These are phyloP conservation scores for Cyphomyrmex costatus DNA, from an alignment of 1,140 invertebrate species.

Conservation along the genomic window DNA sequence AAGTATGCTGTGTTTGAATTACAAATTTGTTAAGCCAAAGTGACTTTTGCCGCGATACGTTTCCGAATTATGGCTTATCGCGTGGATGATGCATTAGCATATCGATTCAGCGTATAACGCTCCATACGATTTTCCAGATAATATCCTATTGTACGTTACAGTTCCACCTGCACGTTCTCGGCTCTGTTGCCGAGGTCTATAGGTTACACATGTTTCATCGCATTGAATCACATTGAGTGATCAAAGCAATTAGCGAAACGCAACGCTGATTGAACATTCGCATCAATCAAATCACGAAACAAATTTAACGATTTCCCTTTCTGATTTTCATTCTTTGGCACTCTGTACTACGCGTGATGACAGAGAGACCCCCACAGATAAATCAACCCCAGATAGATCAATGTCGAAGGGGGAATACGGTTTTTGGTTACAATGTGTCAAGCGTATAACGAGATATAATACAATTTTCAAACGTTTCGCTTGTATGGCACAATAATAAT, in stretches of 20 bases:
- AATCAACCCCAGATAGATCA: slow-evolving; percentile 41
- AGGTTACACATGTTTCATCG: slow-evolving; percentile 56
- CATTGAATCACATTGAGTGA: slow-evolving; percentile 57
- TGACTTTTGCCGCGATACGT: neutral
- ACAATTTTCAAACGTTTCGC: neutral
- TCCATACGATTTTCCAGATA: slow-evolving; percentile 43
- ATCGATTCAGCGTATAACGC: slow-evolving; percentile 20
- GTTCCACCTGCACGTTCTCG: slow-evolving; percentile 45
- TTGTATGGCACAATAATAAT: too few species aligned
- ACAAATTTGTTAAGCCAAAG: neutral
- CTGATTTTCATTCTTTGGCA: slow-evolving; percentile 59
- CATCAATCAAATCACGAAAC: slow-evolving; percentile 51
- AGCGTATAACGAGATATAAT: slow-evolving; percentile 15
- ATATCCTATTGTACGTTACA: slow-evolving; percentile 46
- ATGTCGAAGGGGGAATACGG: slow-evolving; percentile 22
- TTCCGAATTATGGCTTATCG: slow-evolving; percentile 7
- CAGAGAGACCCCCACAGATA: slow-evolving; percentile 26
- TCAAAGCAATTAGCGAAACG: slow-evolving; percentile 64
- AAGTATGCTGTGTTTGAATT: neutral
- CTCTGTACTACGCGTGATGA: neutral
- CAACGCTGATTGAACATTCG: slow-evolving; percentile 47
- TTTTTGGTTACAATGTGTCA: slow-evolving; percentile 5
- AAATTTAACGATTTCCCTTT: slow-evolving; percentile 62
- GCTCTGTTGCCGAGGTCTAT: slow-evolving; percentile 28
- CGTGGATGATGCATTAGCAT: neutral